Evolutionary conservation across 2,888 invertebrate species (phyloP).

Genomic region (Cataglyphis cursor): DNA sequence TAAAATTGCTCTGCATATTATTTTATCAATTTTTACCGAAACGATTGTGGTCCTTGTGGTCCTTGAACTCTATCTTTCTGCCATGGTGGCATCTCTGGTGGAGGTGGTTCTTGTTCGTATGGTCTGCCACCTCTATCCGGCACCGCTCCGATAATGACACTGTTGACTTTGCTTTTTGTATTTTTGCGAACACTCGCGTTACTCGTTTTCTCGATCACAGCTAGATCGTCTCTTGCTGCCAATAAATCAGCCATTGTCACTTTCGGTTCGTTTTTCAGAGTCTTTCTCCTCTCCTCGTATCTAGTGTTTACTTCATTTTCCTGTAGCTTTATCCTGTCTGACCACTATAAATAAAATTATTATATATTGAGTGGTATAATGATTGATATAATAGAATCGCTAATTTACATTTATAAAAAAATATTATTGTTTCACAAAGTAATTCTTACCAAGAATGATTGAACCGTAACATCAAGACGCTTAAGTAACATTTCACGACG

Average conservation of each 20-base stretch:
- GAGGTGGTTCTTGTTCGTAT: slow-evolving; percentile 96
- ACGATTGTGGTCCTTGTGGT: slow-evolving; percentile 86
- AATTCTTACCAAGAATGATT: slow-evolving; percentile 94
- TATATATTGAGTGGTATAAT: not conserved
- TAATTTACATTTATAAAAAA: not conserved
- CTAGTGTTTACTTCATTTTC: slow-evolving; percentile 90
- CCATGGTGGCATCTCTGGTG: slow-evolving; percentile 99
- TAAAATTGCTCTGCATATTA: not conserved
- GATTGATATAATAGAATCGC: not conserved
- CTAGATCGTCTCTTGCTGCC: slow-evolving; percentile 94
- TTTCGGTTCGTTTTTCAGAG: slow-evolving; percentile 88
- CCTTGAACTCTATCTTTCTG: slow-evolving; percentile 90
- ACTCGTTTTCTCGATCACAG: slow-evolving; percentile 97
- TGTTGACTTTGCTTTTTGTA: slow-evolving; percentile 94
- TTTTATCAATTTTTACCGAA: slow-evolving; percentile 68
- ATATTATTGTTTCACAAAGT: not conserved
- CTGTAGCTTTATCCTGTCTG: slow-evolving; percentile 92
- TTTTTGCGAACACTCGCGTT: slow-evolving; percentile 94
- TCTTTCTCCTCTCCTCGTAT: slow-evolving; percentile 88
- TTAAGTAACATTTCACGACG: slow-evolving; percentile 96
- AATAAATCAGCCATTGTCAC: slow-evolving; percentile 93
- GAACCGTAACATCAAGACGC: slow-evolving; percentile 97
- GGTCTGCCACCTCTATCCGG: slow-evolving; percentile 98
- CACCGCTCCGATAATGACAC: slow-evolving; percentile 95
- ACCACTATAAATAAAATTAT: slow-evolving; percentile 89